A percentile compares a stretch with the other conserved stretches of the same genome.
Evolutionary conservation across 2,888 invertebrate species (phyloP).

Genomic region (Deroplatys truncata): DNA sequence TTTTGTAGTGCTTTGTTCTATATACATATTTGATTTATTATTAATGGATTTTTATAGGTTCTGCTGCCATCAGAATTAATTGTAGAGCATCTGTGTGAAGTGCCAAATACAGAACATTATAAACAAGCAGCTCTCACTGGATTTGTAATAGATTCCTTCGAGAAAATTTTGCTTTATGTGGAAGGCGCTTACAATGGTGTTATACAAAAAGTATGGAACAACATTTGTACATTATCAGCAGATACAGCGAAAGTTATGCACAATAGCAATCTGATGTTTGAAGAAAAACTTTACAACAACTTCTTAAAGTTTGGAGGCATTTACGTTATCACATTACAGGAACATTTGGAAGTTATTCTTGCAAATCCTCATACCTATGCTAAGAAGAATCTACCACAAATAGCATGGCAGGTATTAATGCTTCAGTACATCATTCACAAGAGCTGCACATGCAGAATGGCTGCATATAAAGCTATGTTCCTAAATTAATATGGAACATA

Average conservation of each 20-base stretch:
- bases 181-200: background rate
- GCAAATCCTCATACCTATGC: background rate
- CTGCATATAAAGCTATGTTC: too few relatives aligned
- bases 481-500: too few relatives aligned
- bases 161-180: background rate
- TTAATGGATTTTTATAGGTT: background rate
- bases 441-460: too few relatives aligned
- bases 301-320: background rate
- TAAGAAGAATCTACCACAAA: background rate
- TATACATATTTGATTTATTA: background rate
- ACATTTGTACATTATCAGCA: background rate
- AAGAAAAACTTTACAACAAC: background rate
- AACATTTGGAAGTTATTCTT: background rate
- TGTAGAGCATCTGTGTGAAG: background rate
- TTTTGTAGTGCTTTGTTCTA: background rate
- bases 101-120: background rate
- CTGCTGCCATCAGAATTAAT: background rate
- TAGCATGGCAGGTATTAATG: background rate
- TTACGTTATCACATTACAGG: background rate
- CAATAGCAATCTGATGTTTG: background rate
- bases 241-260: background rate
- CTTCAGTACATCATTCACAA: too few relatives aligned
- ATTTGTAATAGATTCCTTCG: background rate
- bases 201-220: background rate
- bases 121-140: background rate